Conservation (phyloP, 2,888 invertebrate species). For the Zygothrica quintamaculata region DNA sequence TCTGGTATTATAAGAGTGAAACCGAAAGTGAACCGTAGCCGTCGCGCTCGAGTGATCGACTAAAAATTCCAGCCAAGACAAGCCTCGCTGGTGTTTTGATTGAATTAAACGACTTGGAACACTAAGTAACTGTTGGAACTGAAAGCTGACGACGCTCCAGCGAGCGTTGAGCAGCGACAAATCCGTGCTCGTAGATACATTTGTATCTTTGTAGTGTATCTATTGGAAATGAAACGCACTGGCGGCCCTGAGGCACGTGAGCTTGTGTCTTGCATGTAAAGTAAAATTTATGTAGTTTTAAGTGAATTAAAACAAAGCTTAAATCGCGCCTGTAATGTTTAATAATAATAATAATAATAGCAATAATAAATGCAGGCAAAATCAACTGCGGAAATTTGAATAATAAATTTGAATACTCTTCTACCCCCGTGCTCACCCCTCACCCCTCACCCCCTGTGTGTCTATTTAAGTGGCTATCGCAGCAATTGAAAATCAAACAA, state of each 20-base stretch:
- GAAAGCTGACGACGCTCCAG: slow-evolving; percentile 24
- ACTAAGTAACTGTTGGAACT: slow-evolving; percentile 43
- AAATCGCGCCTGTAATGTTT: slow-evolving; percentile 51
- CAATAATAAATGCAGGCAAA: slow-evolving; percentile 68
- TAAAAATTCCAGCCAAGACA: slow-evolving; percentile 63
- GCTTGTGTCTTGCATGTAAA: slow-evolving; percentile 71
- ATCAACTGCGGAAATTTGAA: slow-evolving; percentile 67
- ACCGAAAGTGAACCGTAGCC: slow-evolving; percentile 59
- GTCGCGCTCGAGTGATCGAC: slow-evolving; percentile 64
- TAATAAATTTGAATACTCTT: slow-evolving; percentile 65
- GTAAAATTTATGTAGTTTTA: slow-evolving; percentile 78
- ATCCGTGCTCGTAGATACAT: slow-evolving; percentile 42
- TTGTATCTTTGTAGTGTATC: slow-evolving; percentile 55
- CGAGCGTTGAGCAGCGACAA: slow-evolving; percentile 20
- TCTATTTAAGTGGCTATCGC: neutral
- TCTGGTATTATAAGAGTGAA: slow-evolving; percentile 5
- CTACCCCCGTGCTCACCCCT: slow-evolving; percentile 3
- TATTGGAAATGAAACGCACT: slow-evolving; percentile 49
- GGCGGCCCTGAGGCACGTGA: slow-evolving; percentile 67
- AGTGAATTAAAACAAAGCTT: slow-evolving; percentile 76
- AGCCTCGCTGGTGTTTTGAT: slow-evolving; percentile 63
- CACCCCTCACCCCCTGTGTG: neutral
- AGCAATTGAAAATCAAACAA: slow-evolving; percentile 57
- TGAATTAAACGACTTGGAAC: slow-evolving; percentile 68
- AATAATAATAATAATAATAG: too few relatives aligned